A percentile compares a stretch with the other conserved stretches of the same genome.
These are phyloP conservation scores for Echinops telfairi DNA, from an alignment of 2,113 vertebrate genomes.

Conservation along the genomic window DNA sequence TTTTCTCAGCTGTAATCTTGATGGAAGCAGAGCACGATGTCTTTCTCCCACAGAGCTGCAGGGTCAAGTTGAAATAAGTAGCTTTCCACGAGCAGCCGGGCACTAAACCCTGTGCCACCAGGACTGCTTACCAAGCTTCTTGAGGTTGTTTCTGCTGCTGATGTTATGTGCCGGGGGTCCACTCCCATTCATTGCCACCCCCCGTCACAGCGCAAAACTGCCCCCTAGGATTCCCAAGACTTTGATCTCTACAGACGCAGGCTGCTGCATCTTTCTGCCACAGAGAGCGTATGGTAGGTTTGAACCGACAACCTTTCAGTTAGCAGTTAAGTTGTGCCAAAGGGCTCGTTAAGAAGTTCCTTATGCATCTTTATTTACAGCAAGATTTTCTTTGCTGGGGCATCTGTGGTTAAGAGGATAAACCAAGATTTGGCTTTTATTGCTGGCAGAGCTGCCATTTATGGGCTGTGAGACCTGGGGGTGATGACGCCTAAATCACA, in stretches of 20 bases:
- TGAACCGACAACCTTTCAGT: not conserved
- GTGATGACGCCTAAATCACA: conserved; percentile 61
- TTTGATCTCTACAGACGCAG: not conserved
- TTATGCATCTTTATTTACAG: conserved; percentile 21
- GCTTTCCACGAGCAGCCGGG: not conserved
- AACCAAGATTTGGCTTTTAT: conserved; percentile 23
- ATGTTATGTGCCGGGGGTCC: not conserved
- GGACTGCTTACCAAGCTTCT: not conserved
- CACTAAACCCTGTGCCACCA: not conserved
- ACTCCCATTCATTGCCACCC: not conserved
- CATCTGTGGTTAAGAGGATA: conserved; percentile 28
- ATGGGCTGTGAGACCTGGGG: conserved; percentile 54
- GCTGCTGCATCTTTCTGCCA: not conserved
- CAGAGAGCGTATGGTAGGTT: not conserved
- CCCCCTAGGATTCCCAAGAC: not conserved
- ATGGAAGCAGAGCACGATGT: not conserved
- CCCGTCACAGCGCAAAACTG: not conserved
- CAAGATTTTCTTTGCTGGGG: conserved; percentile 63
- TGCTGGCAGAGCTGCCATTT: conserved; percentile 70
- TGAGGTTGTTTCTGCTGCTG: not conserved
- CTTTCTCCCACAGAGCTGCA: not conserved
- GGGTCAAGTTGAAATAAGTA: not conserved
- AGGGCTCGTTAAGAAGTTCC: not conserved
- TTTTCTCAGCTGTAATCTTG: not conserved
- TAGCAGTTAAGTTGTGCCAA: not conserved